A percentile compares a stretch with the other conserved stretches of the same genome.
These are phyloP conservation scores for Deilephila elpenor DNA, from an alignment of 2,888 invertebrate genomes.

Conservation along the genomic window DNA sequence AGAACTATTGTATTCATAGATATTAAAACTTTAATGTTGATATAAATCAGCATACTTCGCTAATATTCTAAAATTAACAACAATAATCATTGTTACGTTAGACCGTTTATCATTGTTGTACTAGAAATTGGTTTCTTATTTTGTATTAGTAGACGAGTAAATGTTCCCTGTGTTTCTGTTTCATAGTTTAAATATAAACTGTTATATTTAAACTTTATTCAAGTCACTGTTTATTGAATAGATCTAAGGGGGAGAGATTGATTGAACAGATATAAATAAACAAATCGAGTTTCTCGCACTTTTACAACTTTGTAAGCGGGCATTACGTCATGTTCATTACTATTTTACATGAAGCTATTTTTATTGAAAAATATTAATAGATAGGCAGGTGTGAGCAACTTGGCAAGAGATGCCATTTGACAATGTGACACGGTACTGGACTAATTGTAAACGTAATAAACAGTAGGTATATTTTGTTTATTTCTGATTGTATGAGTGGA, in stretches of 20 bases:
- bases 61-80: not conserved
- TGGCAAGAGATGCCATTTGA: constrained; percentile 68
- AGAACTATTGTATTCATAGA: no score
- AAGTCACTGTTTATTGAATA: constrained; percentile 20
- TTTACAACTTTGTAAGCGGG: not conserved
- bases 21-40: no score
- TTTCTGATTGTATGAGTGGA: constrained; percentile 43
- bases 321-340: constrained; percentile 16
- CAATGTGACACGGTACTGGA: constrained; percentile 70
- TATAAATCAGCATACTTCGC: no score
- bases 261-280: constrained; percentile 25
- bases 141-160: not conserved
- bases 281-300: constrained; percentile 1
- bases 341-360: constrained; percentile 63
- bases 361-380: constrained; percentile 80
- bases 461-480: constrained; percentile 47
- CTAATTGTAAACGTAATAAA: constrained; percentile 69
- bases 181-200: constrained; percentile 16
- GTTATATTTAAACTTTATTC: constrained; percentile 21
- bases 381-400: constrained; percentile 76
- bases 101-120: no score
- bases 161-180: not conserved
- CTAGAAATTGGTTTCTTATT: not conserved
- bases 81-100: not conserved
- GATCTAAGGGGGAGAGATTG: constrained; percentile 5